Evolutionary conservation across 53 echinoderm and acorn worm species (phyloP), one percentile per base, ranked within the genome.

Genomic region (Holothuria scabra): DNA sequence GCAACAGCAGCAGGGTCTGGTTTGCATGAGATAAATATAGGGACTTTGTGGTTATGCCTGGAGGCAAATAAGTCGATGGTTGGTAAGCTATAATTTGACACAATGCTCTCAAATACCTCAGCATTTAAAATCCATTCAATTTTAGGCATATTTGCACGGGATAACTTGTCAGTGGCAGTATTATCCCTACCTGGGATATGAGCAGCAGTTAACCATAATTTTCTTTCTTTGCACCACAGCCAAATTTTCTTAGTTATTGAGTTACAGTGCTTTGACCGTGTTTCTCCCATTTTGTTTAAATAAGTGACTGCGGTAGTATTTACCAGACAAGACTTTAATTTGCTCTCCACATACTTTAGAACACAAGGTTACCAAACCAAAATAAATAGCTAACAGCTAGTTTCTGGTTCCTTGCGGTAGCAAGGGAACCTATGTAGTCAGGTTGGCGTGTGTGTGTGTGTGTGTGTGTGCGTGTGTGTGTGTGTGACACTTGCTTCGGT

Each of bases 31-130:
- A 63, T 29, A 29, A 8, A 63, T 63, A 8, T 63, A 29, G 25
- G 25, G 29, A 63, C 63, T 29, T 63, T 63, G 18, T 25, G 6
- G 22, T 29, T 63, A 63, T 63, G 29, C 63, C 25, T 63, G 63
- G 48, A 26, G 63, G 63, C 63, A 63, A 63, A 63, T 19, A 63
- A 12, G 63, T 63, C 29, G 22, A 63, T 63, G 63, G 25, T 29
- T 9, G 63, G 63, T 23, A 8, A 8, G 22, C 63, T 23, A 26
- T 19, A 29, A 63, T 25, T 25, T 63, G 29, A 26, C 10, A 63
- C 63, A 29, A 63, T 29, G 25, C 22, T 63, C 6, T 25, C 25
- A 29, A 29, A 63, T 26, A 63, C 63, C 8, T 25, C 25, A 63
- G 63, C 25, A 29, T 63, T 29, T 29, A 63, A 63, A 14, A 48